Base-by-base conservation (phyloP, 37 sponge, comb jelly and placozoan species). In the Lycopodina hypogea region DNA sequence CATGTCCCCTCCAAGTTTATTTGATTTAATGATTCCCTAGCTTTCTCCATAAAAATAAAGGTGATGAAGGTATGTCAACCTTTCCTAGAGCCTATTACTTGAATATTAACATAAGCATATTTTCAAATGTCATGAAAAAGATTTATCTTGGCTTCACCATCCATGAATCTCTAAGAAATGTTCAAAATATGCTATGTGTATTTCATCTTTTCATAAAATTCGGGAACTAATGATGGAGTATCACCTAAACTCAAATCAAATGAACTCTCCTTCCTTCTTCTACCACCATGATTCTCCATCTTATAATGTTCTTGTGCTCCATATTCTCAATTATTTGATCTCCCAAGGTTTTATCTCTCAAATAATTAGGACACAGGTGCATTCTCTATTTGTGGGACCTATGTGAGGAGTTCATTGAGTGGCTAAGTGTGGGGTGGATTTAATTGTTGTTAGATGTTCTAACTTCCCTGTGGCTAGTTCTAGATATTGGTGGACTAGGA, bases 21-120 rank as follows among this genome's bases (percentile, higher is more conserved):
- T 4, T 87, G 81, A 37, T 63, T 40, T 11, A 35, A 65, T 19
- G 92, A 88, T 30, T 52, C 36, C 51, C 74, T 50, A 21, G 93
- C 93, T 24, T 85, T 86, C 19, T 78, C 86, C 53, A 79, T 66
- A 48, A 72, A 57, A 1, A 71, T 75, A 68, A 90, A 93, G 62
- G 89, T 89, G 45, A 93, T 78, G 69, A 86, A 89, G 33, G 85
- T 90, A 63, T 87, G 87, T 62, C 94, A 55, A n/a, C 84, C 88
- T 59, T 70, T 83, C 11, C 85, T 83, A 36, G 38, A 79, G 6
- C 94, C 94, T 14, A 87, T 66, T 40, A 93, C 88, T 59, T 90
- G 80, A 18, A 93, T 79, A 57, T 78, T 78, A 18, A 90, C 72
- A 29, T 72, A 85, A 6, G 90, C 94, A 76, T 62, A 93, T 29